Evolutionary conservation across 2,888 invertebrate species (phyloP), one percentile per base, ranked within the genome.

Genomic region (Plagodis pulveraria): DNA sequence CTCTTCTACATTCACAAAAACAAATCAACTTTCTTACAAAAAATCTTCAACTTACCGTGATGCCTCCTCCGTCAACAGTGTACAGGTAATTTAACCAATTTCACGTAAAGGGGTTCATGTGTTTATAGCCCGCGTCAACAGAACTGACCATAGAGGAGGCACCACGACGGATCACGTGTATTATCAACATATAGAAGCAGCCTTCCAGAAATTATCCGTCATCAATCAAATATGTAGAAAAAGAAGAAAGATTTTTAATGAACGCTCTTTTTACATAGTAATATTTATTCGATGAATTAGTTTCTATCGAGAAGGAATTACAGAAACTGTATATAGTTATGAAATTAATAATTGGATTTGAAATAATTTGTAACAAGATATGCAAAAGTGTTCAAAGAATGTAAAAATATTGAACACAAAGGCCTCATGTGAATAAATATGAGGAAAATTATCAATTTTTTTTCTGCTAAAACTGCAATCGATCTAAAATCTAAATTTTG

Each of bases 131-230:
- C 86, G 86, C 91, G 91, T 89, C 90, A 86, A 85, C 87, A 89
- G 91, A 92, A 92, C 91, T 87, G 87, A 89, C 84, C 90, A 90
- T 86, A 89, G 84, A 81, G 87, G 90, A 91, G 91, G 89, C 91
- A 91, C 86, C 89, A 91, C 91, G 90, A 89, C 89, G 89, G 89
- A 82, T 71, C 52, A 56, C 60, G 59, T 36, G 49, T 56, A 40
- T 50, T 40, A 10, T 22, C 40, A 42, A 51, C 51, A 52, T 6
- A 70, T 67, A 79, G 80, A 78, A 77, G 74, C 81, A 86, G 83
- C 80, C 78, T 80, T 89, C 89, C 89, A 83, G 75, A 72, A 84
- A 86, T 90, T 89, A 78, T 90, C 88, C 83, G 91, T 91, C 91
- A 92, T 92, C 91, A 92, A 92, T 92, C 91, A 91, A 91, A 63